Evolutionary conservation across 2,888 invertebrate genomes (phyloP), one percentile per base, ranked within the genome.

Genomic region (Dicycla oo): DNA sequence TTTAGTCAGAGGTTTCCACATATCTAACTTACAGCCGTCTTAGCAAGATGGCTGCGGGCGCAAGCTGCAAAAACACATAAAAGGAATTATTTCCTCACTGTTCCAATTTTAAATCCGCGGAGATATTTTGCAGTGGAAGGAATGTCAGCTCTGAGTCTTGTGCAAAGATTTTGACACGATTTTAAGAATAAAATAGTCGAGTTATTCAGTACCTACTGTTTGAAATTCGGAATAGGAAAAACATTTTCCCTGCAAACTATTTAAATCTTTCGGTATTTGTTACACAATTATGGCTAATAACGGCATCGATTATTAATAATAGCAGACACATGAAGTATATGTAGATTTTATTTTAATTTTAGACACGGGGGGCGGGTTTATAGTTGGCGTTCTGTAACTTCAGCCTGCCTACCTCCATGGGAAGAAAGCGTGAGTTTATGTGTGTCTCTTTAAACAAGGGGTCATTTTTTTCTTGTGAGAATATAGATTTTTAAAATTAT

Each of bases 21-120:
- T n/a, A n/a, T n/a, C 54, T 49, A 57, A 73, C 47, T 65, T 45
- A 47, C 61, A 43, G 34, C 57, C 38, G 18, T 47, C 40, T 77
- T 66, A 38, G 15, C 51, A 75, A 62, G 51, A 74, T 74, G 56
- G 45, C 62, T 13, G 56, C 49, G 2, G 23, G 61, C 23, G 34
- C 45, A 49, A 80, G 60, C 51, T 80, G 61, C 75, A 62, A 47
- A 66, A 54, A 57, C 61, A 66, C 47, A 57, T 75, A 38, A 56
- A 64, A 53, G 77, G 43, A 69, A 76, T 69, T 69, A 81, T 65
- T 81, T 57, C 20, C 10, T 56, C 64, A 60, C 43, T 64, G 69
- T 57, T 78, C 64, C 77, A 43, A 47, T 77, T 78, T 78, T 62
- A 69, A 76, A 56, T 65, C 23, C 18, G 64, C 23, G 5, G 13